Evolutionary conservation across 2,888 invertebrate genomes (phyloP), one percentile per base, ranked within the genome.

Genomic region (Dryocosmus kuriphilus): DNA sequence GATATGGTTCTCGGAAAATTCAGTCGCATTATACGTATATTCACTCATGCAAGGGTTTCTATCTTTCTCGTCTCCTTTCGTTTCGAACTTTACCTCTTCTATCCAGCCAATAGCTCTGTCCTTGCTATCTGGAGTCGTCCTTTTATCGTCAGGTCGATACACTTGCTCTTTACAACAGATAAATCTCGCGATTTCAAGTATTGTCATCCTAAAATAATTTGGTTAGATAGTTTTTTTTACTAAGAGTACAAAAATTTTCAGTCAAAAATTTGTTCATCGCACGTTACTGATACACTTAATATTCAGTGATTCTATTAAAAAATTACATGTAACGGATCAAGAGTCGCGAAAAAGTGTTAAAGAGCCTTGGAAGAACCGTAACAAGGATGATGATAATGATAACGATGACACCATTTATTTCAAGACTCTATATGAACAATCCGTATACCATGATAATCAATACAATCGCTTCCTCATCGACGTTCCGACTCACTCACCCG

Each of bases 381-480:
- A 60, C 6, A 27, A 16, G 16, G 27, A 60, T 60, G 24, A 57
- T 27, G 24, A 27, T 57, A 27, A 57, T 1, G 57, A 65, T 35
- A 35, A 22, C 24, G 41, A 65, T 65, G 14, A 24, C 35, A 65
- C 24, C 16, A 24, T 65, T 16, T 41, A 41, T 65, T 65, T 24
- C 24, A 71, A 71, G 30, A 51, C 46, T 6, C 9, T n/a, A n/a
- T n/a, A 24, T 41, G 46, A 71, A 51, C 19, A 71, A 71, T 71
- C 51, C 46, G 5, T n/a, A 7, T 27, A 46, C 27, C n/a, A 51
- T 51, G 71, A 51, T 71, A 71, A 46, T 71, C 71, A 71, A 71
- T 71, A 71, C 30, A 51, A 51, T 46, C 19, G n/a, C 71, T 71
- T 71, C 30, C 67, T 67, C 67, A 41, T 46, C 41, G 9, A 46